These are phyloP conservation scores for Troides helena DNA, from an alignment of 2,888 invertebrate genomes.

Conservation along the genomic window DNA sequence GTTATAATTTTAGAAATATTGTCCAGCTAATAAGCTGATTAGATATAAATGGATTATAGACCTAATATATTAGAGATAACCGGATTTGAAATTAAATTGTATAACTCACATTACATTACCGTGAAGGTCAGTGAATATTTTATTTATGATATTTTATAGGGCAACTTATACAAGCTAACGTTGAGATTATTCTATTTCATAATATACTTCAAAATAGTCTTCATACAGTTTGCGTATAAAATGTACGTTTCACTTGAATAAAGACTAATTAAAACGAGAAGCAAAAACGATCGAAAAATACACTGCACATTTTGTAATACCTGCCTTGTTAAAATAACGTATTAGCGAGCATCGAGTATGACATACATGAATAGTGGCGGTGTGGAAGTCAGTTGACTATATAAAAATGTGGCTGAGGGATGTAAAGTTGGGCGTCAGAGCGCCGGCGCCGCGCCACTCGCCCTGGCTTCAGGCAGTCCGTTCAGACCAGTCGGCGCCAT, in stretches of 20 bases:
- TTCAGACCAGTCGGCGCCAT: constrained; percentile 71
- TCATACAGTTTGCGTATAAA: too few relatives aligned
- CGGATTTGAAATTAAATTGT: too few relatives aligned
- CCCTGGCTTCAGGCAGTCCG: constrained; percentile 58
- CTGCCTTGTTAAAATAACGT: constrained; percentile 72
- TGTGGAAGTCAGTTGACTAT: constrained; percentile 78
- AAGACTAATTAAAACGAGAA: constrained; percentile 27
- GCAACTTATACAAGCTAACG: too few relatives aligned
- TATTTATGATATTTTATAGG: too few relatives aligned
- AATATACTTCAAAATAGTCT: too few relatives aligned
- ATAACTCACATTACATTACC: too few relatives aligned
- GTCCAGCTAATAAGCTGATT: too few relatives aligned
- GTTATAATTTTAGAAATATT: too few relatives aligned
- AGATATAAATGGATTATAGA: too few relatives aligned
- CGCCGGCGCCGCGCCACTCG: constrained; percentile 72
- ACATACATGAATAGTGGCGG: constrained; percentile 78
- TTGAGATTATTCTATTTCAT: too few relatives aligned
- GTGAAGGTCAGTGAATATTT: too few relatives aligned
- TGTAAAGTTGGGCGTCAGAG: constrained; percentile 61
- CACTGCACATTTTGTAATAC: constrained; percentile 66
- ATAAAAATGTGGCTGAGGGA: constrained; percentile 75
- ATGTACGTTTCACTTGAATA: neutral
- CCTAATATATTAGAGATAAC: too few relatives aligned
- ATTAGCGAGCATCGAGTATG: constrained; percentile 74
- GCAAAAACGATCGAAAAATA: constrained; percentile 51